Base-by-base conservation (phyloP, 2,888 invertebrate genomes). In the Thymelicus sylvestris region DNA sequence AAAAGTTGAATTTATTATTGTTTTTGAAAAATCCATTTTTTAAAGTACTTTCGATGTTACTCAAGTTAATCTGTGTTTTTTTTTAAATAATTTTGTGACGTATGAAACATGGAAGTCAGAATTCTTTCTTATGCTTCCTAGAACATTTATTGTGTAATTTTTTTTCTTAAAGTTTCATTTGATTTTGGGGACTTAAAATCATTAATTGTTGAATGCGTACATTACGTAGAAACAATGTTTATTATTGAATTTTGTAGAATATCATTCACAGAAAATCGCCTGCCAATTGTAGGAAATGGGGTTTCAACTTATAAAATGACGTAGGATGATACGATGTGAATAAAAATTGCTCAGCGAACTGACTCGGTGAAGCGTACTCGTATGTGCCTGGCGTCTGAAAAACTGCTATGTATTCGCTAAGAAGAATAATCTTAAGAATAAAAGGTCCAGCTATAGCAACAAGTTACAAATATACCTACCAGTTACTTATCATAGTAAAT, bases 321-420 rank as follows among this genome's bases (percentile, higher is more conserved):
- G 13, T 24, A 67, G 44, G 13, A 57, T 47, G 55, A 68, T 57
- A 64, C 65, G 64, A 55, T 63, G 48, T 74, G 66, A 74, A 73
- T 74, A 71, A 68, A 68, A 71, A 74, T 71, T 69, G 79, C 77
- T 75, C 77, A 76, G 64, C 39, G 69, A 69, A 64, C 59, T 19
- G 63, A 48, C 38, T 64, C 48, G 19, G 24, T 69, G 69, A 38
- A 62, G 57, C 19, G 38, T 44, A 31, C 52, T 31, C 31, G 57
- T 39, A 57, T 69, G 57, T 19, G 50, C 19, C 39, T 6, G 38
- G 52, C 44, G 67, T 50, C n/a, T 59, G 38, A 47, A 38, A 44
- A 66, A 31, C 59, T 66, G 7, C 47, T 52, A 12, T 55, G 7
- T 41, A 8, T 2, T 19, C 44, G 6, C 38, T 19, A 12, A 59